Evolutionary conservation across 2,888 invertebrate genomes (phyloP).

Genomic region (Eilema sororculum): DNA sequence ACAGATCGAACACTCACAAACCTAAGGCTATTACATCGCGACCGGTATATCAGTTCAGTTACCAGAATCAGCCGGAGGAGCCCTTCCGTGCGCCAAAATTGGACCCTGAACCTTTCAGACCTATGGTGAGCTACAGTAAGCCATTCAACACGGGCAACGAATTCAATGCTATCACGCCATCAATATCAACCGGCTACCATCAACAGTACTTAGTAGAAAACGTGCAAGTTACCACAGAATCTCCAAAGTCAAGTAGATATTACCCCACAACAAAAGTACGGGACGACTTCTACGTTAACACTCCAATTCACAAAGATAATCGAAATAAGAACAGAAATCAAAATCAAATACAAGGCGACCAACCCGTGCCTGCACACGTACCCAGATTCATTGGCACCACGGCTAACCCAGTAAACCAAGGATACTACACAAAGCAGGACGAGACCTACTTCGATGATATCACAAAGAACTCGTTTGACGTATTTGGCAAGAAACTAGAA

Average conservation of each 20-base stretch:
- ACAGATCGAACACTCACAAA: constrained; percentile 75
- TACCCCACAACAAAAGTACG: constrained; percentile 82
- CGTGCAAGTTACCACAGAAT: constrained; percentile 82
- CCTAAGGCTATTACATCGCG: constrained; percentile 85
- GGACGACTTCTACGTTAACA: constrained; percentile 81
- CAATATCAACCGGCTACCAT: constrained; percentile 73
- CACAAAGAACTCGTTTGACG: constrained; percentile 91
- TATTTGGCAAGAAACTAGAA: constrained; percentile 90
- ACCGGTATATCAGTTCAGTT: constrained; percentile 91
- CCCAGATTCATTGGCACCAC: constrained; percentile 80
- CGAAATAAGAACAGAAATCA: constrained; percentile 71
- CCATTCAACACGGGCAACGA: constrained; percentile 80
- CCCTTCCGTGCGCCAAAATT: constrained; percentile 84
- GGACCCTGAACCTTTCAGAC: constrained; percentile 88
- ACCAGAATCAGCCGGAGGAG: constrained; percentile 87
- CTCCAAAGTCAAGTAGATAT: constrained; percentile 82
- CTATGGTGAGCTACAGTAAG: constrained; percentile 88
- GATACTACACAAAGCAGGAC: constrained; percentile 90
- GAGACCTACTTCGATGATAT: constrained; percentile 90
- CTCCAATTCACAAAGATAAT: constrained; percentile 65
- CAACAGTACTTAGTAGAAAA: constrained; percentile 82
- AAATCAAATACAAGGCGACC: constrained; percentile 72
- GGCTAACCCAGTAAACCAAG: constrained; percentile 86
- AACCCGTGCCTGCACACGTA: constrained; percentile 67
- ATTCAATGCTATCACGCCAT: constrained; percentile 78